phyloP scores from a whole-genome alignment of 2,888 invertebrate genomes.

The Petrolisthes manimaculis region DNA sequence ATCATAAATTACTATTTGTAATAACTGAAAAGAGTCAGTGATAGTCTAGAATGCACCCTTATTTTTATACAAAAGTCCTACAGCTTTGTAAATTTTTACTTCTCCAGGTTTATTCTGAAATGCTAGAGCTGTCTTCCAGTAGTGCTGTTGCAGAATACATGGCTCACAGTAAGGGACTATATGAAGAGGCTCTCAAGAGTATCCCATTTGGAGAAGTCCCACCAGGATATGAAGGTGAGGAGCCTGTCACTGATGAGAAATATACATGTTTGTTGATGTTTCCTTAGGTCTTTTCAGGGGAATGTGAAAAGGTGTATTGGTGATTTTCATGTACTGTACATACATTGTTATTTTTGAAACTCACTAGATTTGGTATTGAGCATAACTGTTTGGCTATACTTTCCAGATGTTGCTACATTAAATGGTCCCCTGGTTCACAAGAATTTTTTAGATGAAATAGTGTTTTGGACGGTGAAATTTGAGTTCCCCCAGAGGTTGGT shows the following conservation, averaged over 20 bases:
- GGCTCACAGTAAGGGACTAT: conserved; percentile 81
- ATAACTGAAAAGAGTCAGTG: too few relatives aligned
- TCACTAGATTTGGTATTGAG: too few relatives aligned
- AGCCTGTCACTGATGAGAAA: background rate
- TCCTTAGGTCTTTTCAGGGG: conserved; percentile 1
- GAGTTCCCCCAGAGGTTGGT: conserved; percentile 98
- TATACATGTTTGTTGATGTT: background rate
- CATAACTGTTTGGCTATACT: background rate
- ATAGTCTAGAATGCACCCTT: too few relatives aligned
- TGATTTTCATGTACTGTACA: conserved; percentile 7
- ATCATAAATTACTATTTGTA: too few relatives aligned
- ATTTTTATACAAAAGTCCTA: too few relatives aligned
- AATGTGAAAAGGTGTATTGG: background rate
- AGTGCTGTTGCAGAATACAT: conserved; percentile 81
- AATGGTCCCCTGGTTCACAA: conserved; percentile 78
- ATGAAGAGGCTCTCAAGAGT: conserved; percentile 84
- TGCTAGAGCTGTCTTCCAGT: conserved; percentile 72
- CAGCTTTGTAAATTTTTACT: background rate
- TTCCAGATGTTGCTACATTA: conserved; percentile 67
- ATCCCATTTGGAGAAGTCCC: conserved; percentile 82
- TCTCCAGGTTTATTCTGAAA: conserved; percentile 79
- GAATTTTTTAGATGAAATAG: conserved; percentile 92
- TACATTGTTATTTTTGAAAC: too few relatives aligned
- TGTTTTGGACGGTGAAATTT: conserved; percentile 97
- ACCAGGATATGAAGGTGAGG: conserved; percentile 79